These are phyloP conservation scores for Cephalotes varians DNA, from an alignment of 2,888 invertebrate species.

Conservation along the genomic window DNA sequence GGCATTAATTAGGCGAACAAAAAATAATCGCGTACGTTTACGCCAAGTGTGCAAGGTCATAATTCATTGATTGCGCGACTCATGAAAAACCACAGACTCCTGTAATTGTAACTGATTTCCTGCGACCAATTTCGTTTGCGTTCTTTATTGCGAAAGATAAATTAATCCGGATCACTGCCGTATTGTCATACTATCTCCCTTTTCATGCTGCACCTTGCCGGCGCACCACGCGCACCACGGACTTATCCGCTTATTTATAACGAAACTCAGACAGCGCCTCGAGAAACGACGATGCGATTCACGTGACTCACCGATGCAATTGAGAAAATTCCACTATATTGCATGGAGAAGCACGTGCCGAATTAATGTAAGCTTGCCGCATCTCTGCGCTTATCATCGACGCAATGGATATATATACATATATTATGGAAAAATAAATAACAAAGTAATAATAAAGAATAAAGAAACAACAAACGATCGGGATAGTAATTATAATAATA, in stretches of 20 bases:
- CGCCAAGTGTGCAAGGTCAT: not conserved
- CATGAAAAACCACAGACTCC: constrained; percentile 1
- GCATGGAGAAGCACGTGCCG: not conserved
- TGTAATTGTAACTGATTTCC: constrained; percentile 30
- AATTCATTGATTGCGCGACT: constrained; percentile 1
- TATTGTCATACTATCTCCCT: not conserved
- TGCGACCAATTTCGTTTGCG: not conserved
- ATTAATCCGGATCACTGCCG: constrained; percentile 2
- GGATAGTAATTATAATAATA: not conserved
- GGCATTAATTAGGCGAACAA: constrained; percentile 28
- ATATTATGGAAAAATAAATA: not conserved
- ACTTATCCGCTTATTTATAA: constrained; percentile 43
- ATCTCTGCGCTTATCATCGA: not conserved
- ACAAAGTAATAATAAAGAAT: not conserved
- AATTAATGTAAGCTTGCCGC: constrained; percentile 3
- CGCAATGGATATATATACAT: not conserved
- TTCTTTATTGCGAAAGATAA: constrained; percentile 28
- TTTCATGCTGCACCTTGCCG: constrained; percentile 10
- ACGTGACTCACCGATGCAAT: constrained; percentile 1
- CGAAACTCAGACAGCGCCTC: not conserved
- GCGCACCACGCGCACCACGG: not conserved
- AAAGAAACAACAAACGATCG: not conserved
- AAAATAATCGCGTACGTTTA: constrained; percentile 24
- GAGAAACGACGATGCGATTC: constrained; percentile 6
- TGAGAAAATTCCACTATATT: constrained; percentile 13